These are phyloP conservation scores for Heterodera carotae DNA, from an alignment of 1,140 invertebrate genomes.

Conservation along the genomic window DNA sequence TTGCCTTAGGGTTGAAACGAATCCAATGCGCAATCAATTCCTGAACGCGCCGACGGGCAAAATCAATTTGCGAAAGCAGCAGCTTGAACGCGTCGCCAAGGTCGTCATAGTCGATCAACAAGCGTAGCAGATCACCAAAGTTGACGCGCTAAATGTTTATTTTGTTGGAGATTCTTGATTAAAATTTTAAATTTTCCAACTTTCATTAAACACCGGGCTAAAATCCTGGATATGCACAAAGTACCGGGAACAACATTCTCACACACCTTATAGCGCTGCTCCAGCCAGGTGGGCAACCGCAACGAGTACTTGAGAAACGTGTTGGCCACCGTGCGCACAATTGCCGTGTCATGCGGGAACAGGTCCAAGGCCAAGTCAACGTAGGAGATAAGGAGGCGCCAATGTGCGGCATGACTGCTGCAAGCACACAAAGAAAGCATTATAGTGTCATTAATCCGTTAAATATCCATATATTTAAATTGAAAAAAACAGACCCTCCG, in stretches of 20 bases:
- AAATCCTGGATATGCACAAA: no score
- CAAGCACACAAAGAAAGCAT: no score
- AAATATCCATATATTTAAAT: no score
- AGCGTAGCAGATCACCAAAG: slow-evolving; percentile 44
- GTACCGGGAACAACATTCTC: no score
- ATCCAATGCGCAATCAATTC: slow-evolving; percentile 12
- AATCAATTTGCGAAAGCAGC: slow-evolving; percentile 36
- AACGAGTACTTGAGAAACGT: slow-evolving; percentile 36
- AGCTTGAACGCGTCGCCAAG: slow-evolving; percentile 38
- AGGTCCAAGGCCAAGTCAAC: slow-evolving; percentile 41
- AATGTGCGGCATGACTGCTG: slow-evolving; percentile 39
- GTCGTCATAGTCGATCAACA: slow-evolving; percentile 49
- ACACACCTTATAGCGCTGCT: slow-evolving; percentile 36
- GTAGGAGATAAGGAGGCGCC: slow-evolving; percentile 48
- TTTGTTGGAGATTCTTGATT: no score
- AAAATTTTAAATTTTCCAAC: no score
- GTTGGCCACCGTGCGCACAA: slow-evolving; percentile 43
- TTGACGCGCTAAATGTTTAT: slow-evolving; percentile 41
- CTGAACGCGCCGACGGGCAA: slow-evolving; percentile 13
- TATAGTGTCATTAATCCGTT: no score
- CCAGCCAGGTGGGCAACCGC: slow-evolving; percentile 43
- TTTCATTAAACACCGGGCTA: no score
- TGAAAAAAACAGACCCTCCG: slow-evolving; percentile 2
- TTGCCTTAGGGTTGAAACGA: slow-evolving; percentile 13
- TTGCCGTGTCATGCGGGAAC: slow-evolving; percentile 34